These are phyloP conservation scores for Apotomis capreana DNA, from an alignment of 2,888 invertebrate species.

Conservation along the genomic window DNA sequence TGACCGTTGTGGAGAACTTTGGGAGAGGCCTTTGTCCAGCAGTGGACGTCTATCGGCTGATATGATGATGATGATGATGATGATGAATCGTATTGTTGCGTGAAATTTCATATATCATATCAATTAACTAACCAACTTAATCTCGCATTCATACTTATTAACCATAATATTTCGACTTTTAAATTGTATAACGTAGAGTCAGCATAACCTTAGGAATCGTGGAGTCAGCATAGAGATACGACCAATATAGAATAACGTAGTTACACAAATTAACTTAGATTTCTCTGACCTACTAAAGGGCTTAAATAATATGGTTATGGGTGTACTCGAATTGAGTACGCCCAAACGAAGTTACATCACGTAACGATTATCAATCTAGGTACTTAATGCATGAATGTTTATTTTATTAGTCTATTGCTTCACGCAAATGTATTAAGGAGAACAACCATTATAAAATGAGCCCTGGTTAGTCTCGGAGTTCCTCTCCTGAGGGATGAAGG, in stretches of 20 bases:
- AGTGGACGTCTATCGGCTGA: too few relatives aligned
- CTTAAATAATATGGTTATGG: conserved; percentile 24
- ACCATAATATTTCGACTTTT: too few relatives aligned
- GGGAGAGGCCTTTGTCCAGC: too few relatives aligned
- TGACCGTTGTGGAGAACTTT: too few relatives aligned
- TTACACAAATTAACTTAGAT: conserved; percentile 13
- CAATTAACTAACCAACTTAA: too few relatives aligned
- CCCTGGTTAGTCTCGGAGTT: neutral
- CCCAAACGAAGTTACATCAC: conserved; percentile 34
- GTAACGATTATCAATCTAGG: conserved; percentile 30
- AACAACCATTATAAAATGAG: neutral
- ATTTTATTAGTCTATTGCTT: conserved; percentile 60
- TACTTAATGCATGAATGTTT: conserved; percentile 49
- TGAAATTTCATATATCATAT: too few relatives aligned
- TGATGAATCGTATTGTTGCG: too few relatives aligned
- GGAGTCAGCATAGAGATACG: neutral
- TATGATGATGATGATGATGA: too few relatives aligned
- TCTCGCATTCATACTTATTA: too few relatives aligned
- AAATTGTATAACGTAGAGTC: neutral
- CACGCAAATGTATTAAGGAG: conserved; percentile 51
- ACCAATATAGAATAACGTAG: conserved; percentile 14
- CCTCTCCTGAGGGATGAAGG: neutral
- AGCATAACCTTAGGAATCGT: neutral
- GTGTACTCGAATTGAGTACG: conserved; percentile 15
- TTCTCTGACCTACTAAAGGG: conserved; percentile 34